Percentiles rank a stretch among this genome's conserved stretches.
Evolutionary conservation across 1,140 invertebrate genomes (phyloP).

Genomic region (Diorhabda carinulata): DNA sequence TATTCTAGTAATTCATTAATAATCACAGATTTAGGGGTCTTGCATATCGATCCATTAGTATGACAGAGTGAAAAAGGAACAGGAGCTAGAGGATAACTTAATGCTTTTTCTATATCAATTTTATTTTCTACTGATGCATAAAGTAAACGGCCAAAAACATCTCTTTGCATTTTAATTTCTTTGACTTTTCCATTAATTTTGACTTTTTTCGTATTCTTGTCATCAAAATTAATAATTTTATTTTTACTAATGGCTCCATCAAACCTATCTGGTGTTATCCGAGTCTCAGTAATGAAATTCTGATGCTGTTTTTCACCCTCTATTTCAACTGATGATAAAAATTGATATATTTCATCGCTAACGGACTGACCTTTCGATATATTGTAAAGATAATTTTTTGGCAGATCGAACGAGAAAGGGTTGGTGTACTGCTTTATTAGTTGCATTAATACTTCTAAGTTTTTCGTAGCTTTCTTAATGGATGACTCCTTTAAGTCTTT

Average conservation of each 20-base stretch:
- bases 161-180: constrained; percentile 17
- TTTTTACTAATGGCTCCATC: constrained; percentile 18
- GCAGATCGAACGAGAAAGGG: constrained; percentile 15
- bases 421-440: constrained; percentile 16
- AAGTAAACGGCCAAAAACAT: constrained; percentile 18
- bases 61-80: constrained; percentile 15
- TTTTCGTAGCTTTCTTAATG: not conserved
- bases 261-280: constrained; percentile 11
- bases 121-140: constrained; percentile 20
- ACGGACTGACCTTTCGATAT: constrained; percentile 18
- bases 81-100: constrained; percentile 14
- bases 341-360: constrained; percentile 16
- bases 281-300: constrained; percentile 12
- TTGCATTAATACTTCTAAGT: not conserved
- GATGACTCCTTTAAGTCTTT: constrained; percentile 9
- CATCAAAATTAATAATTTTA: constrained; percentile 20
- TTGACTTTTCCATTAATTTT: constrained; percentile 15
- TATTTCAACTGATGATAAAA: constrained; percentile 21
- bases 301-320: constrained; percentile 11
- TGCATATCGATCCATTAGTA: constrained; percentile 12
- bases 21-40: constrained; percentile 14
- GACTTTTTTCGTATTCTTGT: constrained; percentile 13
- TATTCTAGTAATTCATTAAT: not conserved
- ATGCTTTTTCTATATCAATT: constrained; percentile 16
- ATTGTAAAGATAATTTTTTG: constrained; percentile 17